Percentiles rank a stretch among this genome's conserved stretches.
Conservation (phyloP, 2,888 invertebrate species). For the Lampropteryx suffumata region DNA sequence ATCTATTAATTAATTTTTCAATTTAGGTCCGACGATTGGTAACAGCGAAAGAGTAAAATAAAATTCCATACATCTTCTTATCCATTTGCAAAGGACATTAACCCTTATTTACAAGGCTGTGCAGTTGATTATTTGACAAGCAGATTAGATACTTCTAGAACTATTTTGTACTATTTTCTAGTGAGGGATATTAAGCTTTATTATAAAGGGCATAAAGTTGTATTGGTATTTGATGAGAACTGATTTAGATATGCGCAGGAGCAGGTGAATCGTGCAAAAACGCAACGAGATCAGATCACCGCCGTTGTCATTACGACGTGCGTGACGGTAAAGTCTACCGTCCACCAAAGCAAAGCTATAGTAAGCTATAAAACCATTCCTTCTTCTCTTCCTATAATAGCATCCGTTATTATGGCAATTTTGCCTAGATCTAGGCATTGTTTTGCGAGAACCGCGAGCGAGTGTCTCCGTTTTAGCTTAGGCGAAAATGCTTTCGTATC, state of each 20-base stretch:
- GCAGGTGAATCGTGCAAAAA: constrained; percentile 73
- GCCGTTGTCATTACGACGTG: constrained; percentile 62
- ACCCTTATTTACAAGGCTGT: not conserved
- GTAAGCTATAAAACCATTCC: no score
- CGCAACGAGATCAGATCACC: constrained; percentile 70
- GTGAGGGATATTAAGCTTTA: not conserved
- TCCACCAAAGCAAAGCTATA: constrained; percentile 1
- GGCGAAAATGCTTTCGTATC: no score
- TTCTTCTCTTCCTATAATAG: no score
- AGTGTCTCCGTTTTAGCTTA: no score
- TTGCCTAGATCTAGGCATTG: no score
- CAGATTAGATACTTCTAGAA: not conserved
- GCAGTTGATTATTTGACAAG: not conserved
- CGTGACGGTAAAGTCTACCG: constrained; percentile 30
- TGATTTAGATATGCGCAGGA: constrained; percentile 22
- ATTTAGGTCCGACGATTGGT: no score
- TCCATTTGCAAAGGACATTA: not conserved
- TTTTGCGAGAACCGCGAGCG: no score
- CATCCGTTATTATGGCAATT: no score
- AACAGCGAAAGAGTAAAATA: no score
- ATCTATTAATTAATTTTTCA: no score
- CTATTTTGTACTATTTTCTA: no score
- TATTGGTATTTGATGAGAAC: not conserved
- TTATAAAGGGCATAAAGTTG: not conserved
- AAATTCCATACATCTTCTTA: not conserved